A percentile compares a stretch with the other conserved stretches of the same genome.
Evolutionary conservation across 2,888 invertebrate species (phyloP).

Genomic region (Ceramica pisi): DNA sequence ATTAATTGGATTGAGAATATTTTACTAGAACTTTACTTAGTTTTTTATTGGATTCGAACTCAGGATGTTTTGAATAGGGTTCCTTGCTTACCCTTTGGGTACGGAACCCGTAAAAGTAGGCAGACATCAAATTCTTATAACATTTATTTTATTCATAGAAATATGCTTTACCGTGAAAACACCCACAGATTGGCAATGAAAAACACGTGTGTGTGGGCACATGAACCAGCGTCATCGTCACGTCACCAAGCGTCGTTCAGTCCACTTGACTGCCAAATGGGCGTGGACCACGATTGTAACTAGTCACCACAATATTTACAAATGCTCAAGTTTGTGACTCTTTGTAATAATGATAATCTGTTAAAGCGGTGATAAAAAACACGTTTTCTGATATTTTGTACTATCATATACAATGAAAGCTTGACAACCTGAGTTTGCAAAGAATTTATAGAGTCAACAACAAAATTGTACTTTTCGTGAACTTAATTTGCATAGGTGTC

Average conservation of each 20-base stretch:
- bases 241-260: slow-evolving; percentile 46
- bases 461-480: slow-evolving; percentile 48
- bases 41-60: neutral
- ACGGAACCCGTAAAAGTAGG: too few species aligned
- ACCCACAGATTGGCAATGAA: slow-evolving; percentile 42
- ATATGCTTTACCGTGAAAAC: slow-evolving; percentile 20
- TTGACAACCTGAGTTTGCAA: slow-evolving; percentile 32
- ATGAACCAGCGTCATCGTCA: slow-evolving; percentile 43
- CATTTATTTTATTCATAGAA: neutral
- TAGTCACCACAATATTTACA: slow-evolving; percentile 47
- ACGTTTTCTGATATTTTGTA: slow-evolving; percentile 5
- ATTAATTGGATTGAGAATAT: neutral
- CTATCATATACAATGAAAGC: slow-evolving; percentile 24
- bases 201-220: slow-evolving; percentile 47
- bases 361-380: neutral
- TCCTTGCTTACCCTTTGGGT: too few species aligned
- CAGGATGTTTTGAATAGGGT: neutral
- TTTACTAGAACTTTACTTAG: neutral
- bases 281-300: slow-evolving; percentile 34
- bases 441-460: slow-evolving; percentile 48
- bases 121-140: too few species aligned
- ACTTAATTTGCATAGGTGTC: slow-evolving; percentile 58
- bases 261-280: slow-evolving; percentile 58
- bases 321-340: slow-evolving; percentile 23
- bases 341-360: slow-evolving; percentile 12